phyloP scores from a whole-genome alignment of 2,113 vertebrate species.

The Campylomormyrus tamandua region DNA sequence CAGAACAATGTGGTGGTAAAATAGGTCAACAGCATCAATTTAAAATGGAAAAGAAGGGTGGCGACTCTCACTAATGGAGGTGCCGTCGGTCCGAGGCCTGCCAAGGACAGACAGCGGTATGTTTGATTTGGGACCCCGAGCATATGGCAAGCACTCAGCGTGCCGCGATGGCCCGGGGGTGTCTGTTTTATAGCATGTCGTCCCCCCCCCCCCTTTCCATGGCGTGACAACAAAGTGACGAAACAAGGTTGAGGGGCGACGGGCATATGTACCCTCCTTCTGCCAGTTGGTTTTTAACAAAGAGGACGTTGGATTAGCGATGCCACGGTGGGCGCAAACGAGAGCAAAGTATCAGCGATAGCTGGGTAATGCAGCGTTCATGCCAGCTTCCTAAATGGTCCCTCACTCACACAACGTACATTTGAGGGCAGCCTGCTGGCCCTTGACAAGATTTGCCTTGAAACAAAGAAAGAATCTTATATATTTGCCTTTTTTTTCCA shows the following conservation, averaged over 20 bases:
- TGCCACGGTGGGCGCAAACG: background rate
- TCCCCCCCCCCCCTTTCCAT: background rate
- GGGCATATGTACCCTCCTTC: conserved; percentile 11
- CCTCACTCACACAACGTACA: background rate
- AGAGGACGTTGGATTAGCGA: conserved; percentile 5
- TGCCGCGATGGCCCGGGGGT: conserved; percentile 14
- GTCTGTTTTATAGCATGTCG: conserved; percentile 15
- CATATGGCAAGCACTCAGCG: conserved; percentile 22
- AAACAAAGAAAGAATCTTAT: background rate
- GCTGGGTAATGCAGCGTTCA: background rate
- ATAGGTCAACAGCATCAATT: conserved; percentile 22
- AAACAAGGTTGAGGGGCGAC: conserved; percentile 16
- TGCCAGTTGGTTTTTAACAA: conserved; percentile 15
- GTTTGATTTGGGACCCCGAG: conserved; percentile 20
- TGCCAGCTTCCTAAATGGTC: background rate
- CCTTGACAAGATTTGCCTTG: background rate
- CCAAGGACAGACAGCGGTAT: conserved; percentile 14
- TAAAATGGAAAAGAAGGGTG: background rate
- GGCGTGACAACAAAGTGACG: conserved; percentile 15
- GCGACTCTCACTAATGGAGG: conserved; percentile 2
- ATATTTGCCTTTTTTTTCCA: background rate
- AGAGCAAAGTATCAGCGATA: background rate
- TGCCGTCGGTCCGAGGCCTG: background rate
- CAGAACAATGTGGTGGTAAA: background rate
- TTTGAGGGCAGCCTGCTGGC: background rate